phyloP scores from a whole-genome alignment of 2,797 vertebrate genomes.

The Ctenopoma multispine region DNA sequence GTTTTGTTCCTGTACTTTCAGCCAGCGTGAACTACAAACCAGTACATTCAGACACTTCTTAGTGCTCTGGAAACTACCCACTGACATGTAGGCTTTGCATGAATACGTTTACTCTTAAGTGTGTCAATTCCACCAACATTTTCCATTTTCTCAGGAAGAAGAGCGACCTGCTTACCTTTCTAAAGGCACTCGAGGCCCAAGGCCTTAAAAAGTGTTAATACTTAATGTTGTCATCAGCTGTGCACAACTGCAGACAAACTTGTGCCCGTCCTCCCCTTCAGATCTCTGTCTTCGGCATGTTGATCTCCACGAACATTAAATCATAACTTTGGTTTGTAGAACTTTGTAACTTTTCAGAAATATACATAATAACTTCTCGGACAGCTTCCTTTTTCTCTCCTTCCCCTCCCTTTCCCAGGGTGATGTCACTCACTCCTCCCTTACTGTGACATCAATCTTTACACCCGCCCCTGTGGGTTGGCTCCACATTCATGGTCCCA shows the following conservation, averaged over 20 bases:
- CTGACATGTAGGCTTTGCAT: conserved; percentile 23
- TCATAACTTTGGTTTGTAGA: conserved; percentile 43
- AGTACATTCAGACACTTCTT: conserved; percentile 42
- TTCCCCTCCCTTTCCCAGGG: conserved; percentile 79
- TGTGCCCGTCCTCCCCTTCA: conserved; percentile 40
- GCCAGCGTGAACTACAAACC: conserved; percentile 40
- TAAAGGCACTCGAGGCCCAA: conserved; percentile 77
- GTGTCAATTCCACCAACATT: not conserved
- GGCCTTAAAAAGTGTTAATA: conserved; percentile 78
- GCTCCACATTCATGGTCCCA: conserved; percentile 55
- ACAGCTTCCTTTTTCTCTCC: conserved; percentile 83
- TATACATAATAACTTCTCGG: conserved; percentile 71
- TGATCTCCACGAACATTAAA: conserved; percentile 29
- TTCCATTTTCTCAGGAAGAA: conserved; percentile 27
- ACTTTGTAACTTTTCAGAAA: conserved; percentile 72
- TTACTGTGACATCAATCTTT: conserved; percentile 64
- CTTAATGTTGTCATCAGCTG: conserved; percentile 82
- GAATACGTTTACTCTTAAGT: not conserved
- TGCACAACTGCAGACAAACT: conserved; percentile 54
- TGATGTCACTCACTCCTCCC: conserved; percentile 80
- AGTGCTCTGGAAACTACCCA: conserved; percentile 37
- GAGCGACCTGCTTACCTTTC: conserved; percentile 73
- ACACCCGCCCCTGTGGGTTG: conserved; percentile 57
- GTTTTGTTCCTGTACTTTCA: conserved; percentile 54
- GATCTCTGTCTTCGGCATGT: conserved; percentile 41